These are phyloP conservation scores for Pogonus chalceus DNA, from an alignment of 1,140 invertebrate species.

Conservation along the genomic window DNA sequence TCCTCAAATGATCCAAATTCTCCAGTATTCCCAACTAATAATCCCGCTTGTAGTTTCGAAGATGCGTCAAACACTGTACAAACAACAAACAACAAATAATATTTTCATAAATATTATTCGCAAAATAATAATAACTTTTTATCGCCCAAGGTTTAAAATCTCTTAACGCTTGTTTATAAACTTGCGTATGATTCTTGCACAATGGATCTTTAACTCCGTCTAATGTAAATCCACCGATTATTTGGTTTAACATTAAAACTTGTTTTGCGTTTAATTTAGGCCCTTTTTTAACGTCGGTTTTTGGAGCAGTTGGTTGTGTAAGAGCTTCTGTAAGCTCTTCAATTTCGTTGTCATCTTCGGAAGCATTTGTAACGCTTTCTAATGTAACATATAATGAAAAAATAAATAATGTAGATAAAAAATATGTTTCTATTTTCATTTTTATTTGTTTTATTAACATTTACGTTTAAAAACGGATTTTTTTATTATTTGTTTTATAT, in stretches of 20 bases:
- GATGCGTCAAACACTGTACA: slow-evolving; percentile 29
- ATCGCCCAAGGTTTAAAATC: slow-evolving; percentile 26
- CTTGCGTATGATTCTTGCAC: slow-evolving; percentile 20
- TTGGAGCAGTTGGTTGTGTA: neutral
- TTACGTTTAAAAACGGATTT: too few species aligned
- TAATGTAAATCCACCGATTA: slow-evolving; percentile 20
- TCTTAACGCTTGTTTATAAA: slow-evolving; percentile 21
- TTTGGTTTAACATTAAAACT: slow-evolving; percentile 25
- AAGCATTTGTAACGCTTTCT: slow-evolving; percentile 2
- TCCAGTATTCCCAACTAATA: slow-evolving; percentile 7
- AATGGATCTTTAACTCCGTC: slow-evolving; percentile 17
- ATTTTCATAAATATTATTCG: neutral
- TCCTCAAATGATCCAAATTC: slow-evolving; percentile 11
- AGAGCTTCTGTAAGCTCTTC: neutral
- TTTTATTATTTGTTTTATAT: too few species aligned
- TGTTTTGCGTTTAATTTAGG: slow-evolving; percentile 23
- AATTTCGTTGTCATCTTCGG: slow-evolving; percentile 12
- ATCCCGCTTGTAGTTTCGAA: slow-evolving; percentile 17
- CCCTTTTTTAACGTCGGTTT: slow-evolving; percentile 2
- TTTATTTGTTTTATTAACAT: too few species aligned
- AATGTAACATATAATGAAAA: too few species aligned
- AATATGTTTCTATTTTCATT: too few species aligned
- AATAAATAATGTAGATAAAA: too few species aligned
- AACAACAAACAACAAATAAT: neutral
- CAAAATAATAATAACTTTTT: slow-evolving; percentile 21